Conservation (phyloP, 2,113 vertebrate species). For the Lichenostomus cassidix region DNA sequence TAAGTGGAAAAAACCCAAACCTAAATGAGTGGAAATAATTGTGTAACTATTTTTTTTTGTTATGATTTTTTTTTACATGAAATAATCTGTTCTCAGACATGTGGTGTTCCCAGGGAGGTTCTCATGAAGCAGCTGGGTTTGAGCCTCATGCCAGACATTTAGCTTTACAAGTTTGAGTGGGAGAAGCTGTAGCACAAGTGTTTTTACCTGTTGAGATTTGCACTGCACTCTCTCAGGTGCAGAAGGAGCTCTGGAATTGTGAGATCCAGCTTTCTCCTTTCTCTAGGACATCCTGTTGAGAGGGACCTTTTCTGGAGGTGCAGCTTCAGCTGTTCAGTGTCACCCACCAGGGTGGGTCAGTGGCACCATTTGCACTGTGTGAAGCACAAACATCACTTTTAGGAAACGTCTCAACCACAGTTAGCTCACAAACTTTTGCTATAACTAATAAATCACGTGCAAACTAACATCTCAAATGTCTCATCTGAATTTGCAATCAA, state of each 20-base stretch:
- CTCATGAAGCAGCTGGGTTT: background rate
- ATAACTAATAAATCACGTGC: background rate
- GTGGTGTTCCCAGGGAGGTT: background rate
- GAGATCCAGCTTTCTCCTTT: background rate
- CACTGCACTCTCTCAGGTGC: background rate
- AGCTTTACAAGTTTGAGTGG: background rate
- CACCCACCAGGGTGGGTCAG: background rate
- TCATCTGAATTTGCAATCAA: background rate
- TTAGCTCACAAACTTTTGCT: background rate
- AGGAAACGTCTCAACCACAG: background rate
- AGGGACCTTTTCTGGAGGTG: background rate
- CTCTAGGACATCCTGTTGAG: background rate
- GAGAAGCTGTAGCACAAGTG: background rate
- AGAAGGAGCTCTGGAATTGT: background rate
- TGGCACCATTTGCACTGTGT: accelerated
- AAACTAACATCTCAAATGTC: background rate
- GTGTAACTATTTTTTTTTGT: background rate
- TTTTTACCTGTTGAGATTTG: background rate
- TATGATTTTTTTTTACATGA: background rate
- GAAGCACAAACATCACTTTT: background rate
- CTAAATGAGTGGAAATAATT: background rate
- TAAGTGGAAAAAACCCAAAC: accelerated
- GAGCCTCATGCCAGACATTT: background rate
- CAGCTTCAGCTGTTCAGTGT: background rate
- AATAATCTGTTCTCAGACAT: background rate